Conservation (phyloP, 2,797 vertebrate species). For the Myotis vivesi region DNA sequence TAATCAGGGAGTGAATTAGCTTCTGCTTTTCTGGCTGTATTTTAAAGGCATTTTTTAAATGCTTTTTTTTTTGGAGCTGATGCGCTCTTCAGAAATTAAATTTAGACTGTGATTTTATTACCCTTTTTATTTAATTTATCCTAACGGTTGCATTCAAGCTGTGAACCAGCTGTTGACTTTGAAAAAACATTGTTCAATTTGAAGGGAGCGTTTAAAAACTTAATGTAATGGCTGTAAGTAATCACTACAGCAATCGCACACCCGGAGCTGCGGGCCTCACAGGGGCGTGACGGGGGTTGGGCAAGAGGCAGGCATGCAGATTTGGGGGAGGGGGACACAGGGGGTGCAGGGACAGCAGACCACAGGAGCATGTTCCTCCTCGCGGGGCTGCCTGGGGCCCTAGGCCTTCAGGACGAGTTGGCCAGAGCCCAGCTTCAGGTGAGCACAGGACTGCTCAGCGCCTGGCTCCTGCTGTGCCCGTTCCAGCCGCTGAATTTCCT, state of each 20-base stretch:
- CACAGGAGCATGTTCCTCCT: not conserved
- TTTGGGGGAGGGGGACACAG: not conserved
- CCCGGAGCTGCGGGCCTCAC: constrained; percentile 28
- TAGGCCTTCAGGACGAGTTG: not conserved
- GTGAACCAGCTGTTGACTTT: constrained; percentile 88
- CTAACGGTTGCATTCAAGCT: constrained; percentile 87
- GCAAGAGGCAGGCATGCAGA: not conserved
- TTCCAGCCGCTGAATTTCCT: not conserved
- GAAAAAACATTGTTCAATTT: constrained; percentile 88
- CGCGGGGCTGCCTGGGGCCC: accelerated
- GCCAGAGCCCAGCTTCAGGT: not conserved
- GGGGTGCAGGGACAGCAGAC: not conserved
- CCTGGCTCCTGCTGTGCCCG: no score
- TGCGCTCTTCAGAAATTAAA: constrained; percentile 85
- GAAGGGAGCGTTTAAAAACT: constrained; percentile 84
- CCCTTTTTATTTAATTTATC: constrained; percentile 89
- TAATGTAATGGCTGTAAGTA: constrained; percentile 84
- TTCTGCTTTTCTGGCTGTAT: constrained; percentile 79
- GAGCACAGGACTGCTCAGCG: accelerated
- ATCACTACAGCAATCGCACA: constrained; percentile 81
- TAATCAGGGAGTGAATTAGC: constrained; percentile 73
- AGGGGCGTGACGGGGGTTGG: not conserved
- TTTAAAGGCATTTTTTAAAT: constrained; percentile 81
- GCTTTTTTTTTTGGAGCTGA: constrained; percentile 68
- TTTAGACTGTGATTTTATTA: constrained; percentile 88